Base-by-base conservation (phyloP, 2,797 vertebrate species). In the Falco naumanni region DNA sequence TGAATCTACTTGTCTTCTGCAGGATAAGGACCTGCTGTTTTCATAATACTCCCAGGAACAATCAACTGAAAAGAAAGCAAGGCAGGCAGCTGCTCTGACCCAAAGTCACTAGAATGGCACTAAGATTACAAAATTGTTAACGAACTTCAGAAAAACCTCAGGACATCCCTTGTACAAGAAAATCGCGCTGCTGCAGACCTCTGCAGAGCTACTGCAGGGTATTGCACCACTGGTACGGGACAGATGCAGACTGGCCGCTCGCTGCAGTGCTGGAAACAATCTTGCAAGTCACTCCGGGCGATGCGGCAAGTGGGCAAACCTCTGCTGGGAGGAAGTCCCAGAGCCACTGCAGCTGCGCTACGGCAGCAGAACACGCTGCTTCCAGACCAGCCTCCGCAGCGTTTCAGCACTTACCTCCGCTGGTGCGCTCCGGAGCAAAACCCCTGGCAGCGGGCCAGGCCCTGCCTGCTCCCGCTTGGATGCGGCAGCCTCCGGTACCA, bases 241-340 rank as follows among this genome's bases (percentile, higher is more conserved):
- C 19, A 29, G 76, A 21, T 2, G 2, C 28, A 3, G 43, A n/a
- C 59, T 0, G 0, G 50, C 16, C 2, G 2, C 20, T n/a, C 25
- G 1, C 56, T 16, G n/a, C 1, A 8, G 45, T 31, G 37, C 16
- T 9, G 45, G 50, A 21, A 28, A 13, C 14, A 16, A 53, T 3
- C 76, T 28, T 29, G 48, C 48, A 17, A n/a, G 57, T 53, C 79
- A 41, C 37, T 6, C 45, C 4, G 39, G 51, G 53, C 47, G 54
- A 14, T 1, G 26, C 1, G 2, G 59, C 47, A 21, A 65, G n/a
- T 1, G 15, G 39, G 34, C 53, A 78, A 29, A 43, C 33, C 60
- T 37, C 18, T 13, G 24, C 33, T n/a, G 20, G 41, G 66, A 71
- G 34, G 21, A 37, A 43, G 26, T 24, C 53, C 34, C 53, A 43